These are phyloP conservation scores for Chrysolina americana DNA, from an alignment of 2,888 invertebrate genomes.

Conservation along the genomic window DNA sequence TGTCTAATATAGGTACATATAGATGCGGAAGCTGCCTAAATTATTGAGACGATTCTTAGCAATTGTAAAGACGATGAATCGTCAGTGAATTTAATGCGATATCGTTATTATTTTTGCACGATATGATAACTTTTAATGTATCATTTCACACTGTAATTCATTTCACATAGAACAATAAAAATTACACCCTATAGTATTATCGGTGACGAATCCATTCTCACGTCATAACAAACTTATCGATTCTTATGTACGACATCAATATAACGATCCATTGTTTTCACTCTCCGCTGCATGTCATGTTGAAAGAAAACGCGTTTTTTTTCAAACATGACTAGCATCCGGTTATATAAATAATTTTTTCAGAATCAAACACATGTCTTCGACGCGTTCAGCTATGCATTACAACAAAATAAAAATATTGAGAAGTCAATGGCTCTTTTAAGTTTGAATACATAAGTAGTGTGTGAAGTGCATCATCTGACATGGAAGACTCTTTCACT, in stretches of 20 bases:
- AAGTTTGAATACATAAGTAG: background rate
- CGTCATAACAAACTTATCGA: constrained; percentile 27
- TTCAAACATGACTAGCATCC: constrained; percentile 40
- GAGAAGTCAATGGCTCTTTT: constrained; percentile 1
- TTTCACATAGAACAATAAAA: too few species aligned
- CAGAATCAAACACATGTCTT: constrained; percentile 39
- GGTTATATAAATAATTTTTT: constrained; percentile 41
- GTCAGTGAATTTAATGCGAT: too few species aligned
- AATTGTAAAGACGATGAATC: too few species aligned
- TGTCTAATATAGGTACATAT: too few species aligned
- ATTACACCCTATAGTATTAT: background rate
- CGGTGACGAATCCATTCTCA: constrained; percentile 37
- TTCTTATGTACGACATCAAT: constrained; percentile 32
- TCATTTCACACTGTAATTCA: too few species aligned
- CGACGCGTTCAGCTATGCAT: constrained; percentile 31
- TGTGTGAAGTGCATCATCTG: too few species aligned
- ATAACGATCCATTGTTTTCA: constrained; percentile 40
- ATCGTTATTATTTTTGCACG: too few species aligned
- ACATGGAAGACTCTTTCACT: too few species aligned
- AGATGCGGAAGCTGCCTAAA: too few species aligned
- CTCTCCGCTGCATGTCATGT: constrained; percentile 28
- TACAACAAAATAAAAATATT: constrained; percentile 14
- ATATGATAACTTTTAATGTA: too few species aligned
- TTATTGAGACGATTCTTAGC: too few species aligned
- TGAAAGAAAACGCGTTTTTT: constrained; percentile 35